Base-by-base conservation (phyloP, 2,888 invertebrate species). In the Eilema griseolum region DNA sequence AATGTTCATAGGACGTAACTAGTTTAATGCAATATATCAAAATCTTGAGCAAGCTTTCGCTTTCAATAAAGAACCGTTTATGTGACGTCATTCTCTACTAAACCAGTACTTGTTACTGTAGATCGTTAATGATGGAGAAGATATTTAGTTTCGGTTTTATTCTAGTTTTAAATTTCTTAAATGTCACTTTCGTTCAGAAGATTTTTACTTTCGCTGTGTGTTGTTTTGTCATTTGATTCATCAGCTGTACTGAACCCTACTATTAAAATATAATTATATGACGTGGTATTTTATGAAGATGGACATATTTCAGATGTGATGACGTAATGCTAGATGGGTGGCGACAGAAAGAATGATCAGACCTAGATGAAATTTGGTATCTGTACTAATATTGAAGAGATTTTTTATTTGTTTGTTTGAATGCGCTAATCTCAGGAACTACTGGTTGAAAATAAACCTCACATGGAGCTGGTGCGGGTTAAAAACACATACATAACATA, bases 11-110 rank as follows among this genome's bases (percentile, higher is more conserved):
- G 61, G 69, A 75, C 70, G 68, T 73, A 82, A 78, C 72, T 61
- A 74, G 75, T 71, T 69, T 73, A 79, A 73, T 77, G 71, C 69
- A 69, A 83, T 83, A 66, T 73, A 71, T 79, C 75, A 77, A 78
- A 71, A 74, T 72, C 74, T 67, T 69, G 68, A 26, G 63, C 64
- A 61, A 76, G 75, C 80, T 85, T 84, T 84, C 85, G 76, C 83
- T 84, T 82, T 84, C 79, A 71, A 66, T 64, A 31, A 57, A 62
- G 31, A n/a, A 56, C 61, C 23, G 74, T 70, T 72, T 61, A 31
- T 31, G 60, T 78, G 74, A 73, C 67, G 74, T 74, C 63, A 72
- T 24, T 24, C 23, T 31, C 41, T 23, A 60, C n/a, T 37, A 28
- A 67, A 23, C 60, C 33, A 14, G 8, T 41, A 69, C 33, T 64